A percentile compares a stretch with the other conserved stretches of the same genome.
Conservation (phyloP, 2,113 vertebrate species). For the Sylvia atricapilla region DNA sequence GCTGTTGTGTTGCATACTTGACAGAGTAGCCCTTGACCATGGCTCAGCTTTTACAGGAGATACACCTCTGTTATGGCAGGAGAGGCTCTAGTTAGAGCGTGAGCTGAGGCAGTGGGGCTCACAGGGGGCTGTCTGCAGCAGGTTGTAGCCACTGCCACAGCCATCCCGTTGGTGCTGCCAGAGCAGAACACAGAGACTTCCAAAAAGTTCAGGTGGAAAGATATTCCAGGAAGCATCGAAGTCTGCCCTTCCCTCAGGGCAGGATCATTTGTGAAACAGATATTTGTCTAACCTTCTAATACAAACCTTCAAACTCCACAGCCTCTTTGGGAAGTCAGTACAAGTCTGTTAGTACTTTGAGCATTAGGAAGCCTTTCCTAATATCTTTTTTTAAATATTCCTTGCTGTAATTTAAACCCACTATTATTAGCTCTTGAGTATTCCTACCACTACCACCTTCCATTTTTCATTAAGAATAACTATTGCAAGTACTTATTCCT, state of each 20-base stretch:
- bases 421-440: background rate
- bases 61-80: background rate
- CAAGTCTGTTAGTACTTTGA: background rate
- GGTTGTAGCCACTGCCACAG: background rate
- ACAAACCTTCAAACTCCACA: background rate
- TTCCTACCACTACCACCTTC: background rate
- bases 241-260: background rate
- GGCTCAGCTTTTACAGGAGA: background rate
- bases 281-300: background rate
- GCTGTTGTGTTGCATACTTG: background rate
- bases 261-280: background rate
- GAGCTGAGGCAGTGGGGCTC: accelerated
- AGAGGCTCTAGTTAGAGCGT: background rate
- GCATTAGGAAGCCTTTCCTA: background rate
- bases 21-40: background rate
- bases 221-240: background rate
- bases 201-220: background rate
- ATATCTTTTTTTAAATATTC: background rate
- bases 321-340: background rate
- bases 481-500: background rate
- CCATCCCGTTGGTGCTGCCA: background rate
- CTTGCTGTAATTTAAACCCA: background rate
- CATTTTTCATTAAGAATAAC: slow-evolving; percentile 22
- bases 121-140: accelerated
- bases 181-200: background rate